A percentile compares a stretch with the other conserved stretches of the same genome.
These are phyloP conservation scores for Crocallis elinguaria DNA, from an alignment of 2,888 invertebrate genomes.

Conservation along the genomic window DNA sequence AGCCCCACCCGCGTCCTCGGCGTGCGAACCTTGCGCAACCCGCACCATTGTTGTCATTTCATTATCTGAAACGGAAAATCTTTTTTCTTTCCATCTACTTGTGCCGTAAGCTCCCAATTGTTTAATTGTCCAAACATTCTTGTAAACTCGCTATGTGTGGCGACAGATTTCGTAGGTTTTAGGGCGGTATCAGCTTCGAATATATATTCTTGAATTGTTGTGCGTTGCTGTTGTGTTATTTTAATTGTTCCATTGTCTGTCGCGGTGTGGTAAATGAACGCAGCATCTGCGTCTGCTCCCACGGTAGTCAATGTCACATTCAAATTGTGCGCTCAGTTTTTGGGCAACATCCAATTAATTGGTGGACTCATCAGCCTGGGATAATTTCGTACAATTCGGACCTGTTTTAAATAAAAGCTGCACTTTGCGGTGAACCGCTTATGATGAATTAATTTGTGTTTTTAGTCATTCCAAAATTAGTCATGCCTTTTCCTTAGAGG, in stretches of 20 bases:
- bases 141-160: slow-evolving; percentile 60
- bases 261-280: slow-evolving; percentile 51
- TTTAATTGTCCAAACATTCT: slow-evolving; percentile 76
- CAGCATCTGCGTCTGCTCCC: slow-evolving; percentile 52
- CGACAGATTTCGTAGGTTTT: slow-evolving; percentile 56
- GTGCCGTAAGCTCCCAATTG: slow-evolving; percentile 77
- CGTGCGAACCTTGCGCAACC: slow-evolving; percentile 81
- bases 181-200: slow-evolving; percentile 44
- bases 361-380: slow-evolving; percentile 28
- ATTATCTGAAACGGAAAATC: slow-evolving; percentile 85
- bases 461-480: slow-evolving; percentile 3
- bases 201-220: slow-evolving; percentile 38
- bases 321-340: slow-evolving; percentile 55
- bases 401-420: slow-evolving; percentile 14
- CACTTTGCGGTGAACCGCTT: slow-evolving; percentile 19
- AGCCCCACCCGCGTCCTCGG: slow-evolving; percentile 73
- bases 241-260: slow-evolving; percentile 70
- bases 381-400: slow-evolving; percentile 23
- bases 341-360: slow-evolving; percentile 55
- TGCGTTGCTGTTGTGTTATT: slow-evolving; percentile 46
- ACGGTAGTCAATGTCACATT: slow-evolving; percentile 70
- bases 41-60: slow-evolving; percentile 80
- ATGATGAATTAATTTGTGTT: slow-evolving; percentile 9
- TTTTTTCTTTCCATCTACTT: slow-evolving; percentile 75
- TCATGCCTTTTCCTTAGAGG: slow-evolving; percentile 17